A percentile compares a stretch with the other conserved stretches of the same genome.
Evolutionary conservation across 2,113 vertebrate genomes (phyloP).

Genomic region (Pimephales promelas): DNA sequence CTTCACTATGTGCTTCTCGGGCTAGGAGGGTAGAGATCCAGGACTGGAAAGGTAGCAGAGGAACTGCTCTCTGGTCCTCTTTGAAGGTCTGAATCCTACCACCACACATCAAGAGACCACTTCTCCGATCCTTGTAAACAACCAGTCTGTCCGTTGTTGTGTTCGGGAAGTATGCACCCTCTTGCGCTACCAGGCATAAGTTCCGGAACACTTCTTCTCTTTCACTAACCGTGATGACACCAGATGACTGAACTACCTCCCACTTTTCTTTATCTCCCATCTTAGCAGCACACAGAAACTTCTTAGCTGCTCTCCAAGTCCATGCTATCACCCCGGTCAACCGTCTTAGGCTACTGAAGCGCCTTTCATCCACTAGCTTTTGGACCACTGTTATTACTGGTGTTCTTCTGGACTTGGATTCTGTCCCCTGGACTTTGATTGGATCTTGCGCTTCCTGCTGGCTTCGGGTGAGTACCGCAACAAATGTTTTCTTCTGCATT

Average conservation of each 20-base stretch:
- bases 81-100: not conserved
- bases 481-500: too few species aligned
- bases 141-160: not conserved
- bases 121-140: not conserved
- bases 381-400: too few species aligned
- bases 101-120: too few species aligned
- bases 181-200: not conserved
- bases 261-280: not conserved
- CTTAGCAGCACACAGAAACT: not conserved
- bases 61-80: not conserved
- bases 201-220: not conserved
- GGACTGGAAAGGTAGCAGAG: not conserved
- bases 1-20: not conserved
- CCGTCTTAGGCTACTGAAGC: too few species aligned
- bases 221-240: not conserved
- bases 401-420: too few species aligned
- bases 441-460: too few species aligned
- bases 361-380: too few species aligned
- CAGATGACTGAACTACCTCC: not conserved
- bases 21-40: slow-evolving; percentile 6
- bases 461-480: too few species aligned
- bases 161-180: not conserved
- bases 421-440: too few species aligned
- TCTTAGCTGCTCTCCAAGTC: too few species aligned
- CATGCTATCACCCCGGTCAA: too few species aligned